Evolutionary conservation across 2,797 vertebrate genomes (phyloP).

Genomic region (Malacoraja senta): DNA sequence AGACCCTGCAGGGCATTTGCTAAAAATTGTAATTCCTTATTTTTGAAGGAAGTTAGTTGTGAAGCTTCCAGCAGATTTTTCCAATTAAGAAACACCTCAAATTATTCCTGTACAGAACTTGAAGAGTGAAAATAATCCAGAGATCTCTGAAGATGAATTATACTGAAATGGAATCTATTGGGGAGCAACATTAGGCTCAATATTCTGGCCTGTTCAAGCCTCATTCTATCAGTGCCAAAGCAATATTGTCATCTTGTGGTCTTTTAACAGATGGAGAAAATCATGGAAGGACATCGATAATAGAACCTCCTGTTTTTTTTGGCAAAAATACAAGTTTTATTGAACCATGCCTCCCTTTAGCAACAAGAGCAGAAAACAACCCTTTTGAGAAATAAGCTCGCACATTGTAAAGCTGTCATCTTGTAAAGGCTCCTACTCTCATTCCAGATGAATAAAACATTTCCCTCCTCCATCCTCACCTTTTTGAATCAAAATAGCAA

Average conservation of each 20-base stretch:
- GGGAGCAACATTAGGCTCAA: background rate
- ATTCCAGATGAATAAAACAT: conserved; percentile 23
- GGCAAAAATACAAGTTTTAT: conserved; percentile 16
- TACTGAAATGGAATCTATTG: background rate
- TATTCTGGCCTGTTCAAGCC: background rate
- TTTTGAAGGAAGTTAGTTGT: background rate
- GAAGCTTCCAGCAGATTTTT: background rate
- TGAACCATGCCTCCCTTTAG: background rate
- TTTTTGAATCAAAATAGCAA: background rate
- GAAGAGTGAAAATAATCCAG: background rate
- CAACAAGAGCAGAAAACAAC: background rate
- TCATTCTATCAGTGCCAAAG: background rate
- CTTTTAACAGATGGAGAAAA: conserved; percentile 32
- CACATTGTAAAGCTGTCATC: background rate
- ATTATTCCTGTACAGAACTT: background rate
- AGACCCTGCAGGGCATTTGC: background rate
- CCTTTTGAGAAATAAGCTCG: background rate
- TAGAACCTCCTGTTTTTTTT: conserved; percentile 2
- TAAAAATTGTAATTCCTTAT: background rate
- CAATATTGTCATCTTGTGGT: background rate
- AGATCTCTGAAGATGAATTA: background rate
- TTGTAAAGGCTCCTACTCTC: background rate
- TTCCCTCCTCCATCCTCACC: background rate
- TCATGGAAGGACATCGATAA: background rate
- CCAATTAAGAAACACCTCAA: conserved; percentile 8